Base-by-base conservation (phyloP, 2,888 invertebrate species). In the Caenorhabditis zanzibari region DNA sequence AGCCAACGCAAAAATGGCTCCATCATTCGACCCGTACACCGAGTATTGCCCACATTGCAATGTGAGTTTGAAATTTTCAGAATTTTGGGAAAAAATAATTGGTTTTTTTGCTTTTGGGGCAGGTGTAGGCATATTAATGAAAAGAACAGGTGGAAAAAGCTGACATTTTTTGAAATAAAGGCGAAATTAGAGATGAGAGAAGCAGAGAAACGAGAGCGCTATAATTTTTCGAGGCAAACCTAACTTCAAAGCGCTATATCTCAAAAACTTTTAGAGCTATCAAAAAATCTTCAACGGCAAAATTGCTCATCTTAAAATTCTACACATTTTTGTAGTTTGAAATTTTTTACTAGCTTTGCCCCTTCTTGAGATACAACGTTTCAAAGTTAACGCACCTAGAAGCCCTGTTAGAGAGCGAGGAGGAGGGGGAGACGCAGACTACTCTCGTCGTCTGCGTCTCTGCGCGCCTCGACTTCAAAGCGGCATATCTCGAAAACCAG, bases 31-130 rank as follows among this genome's bases (percentile, higher is more conserved):
- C 4, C 69, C 79, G 26, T 83, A 83, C 52, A 10, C 9, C 6
- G 83, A 83, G 49, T 56, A 63, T 26, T 83, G 83, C 47, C 83
- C 83, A 44, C 52, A 49, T 56, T 83, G 83, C 63, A 63, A 75
- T 58, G 83, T 83, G 22, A 59, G 72, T 54, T 26, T 6, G 38
- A 12, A 38, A 38, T 38, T 38, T 38, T 12, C 32, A 32, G 4
- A 32, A 32, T 32, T 32, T 32, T 7, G 5, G 5, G 32, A 32
- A 12, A 38, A 38, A 38, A 6, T 10, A 10, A 38, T 6, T 6
- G 2, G 38, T 38, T 38, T 38, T 10, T 6, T 38, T 12, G 6
- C 10, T 38, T 38, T 38, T 38, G 38, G 38, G 12, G 38, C 38
- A 38, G 38, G 38, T 38, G 38, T 12, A 12, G 0, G 14, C 1